Evolutionary conservation across 30 jellyfish, hydroid and myxozoan species (phyloP), one percentile per base, ranked within the genome.

Genomic region (Cassiopea xamachana): DNA sequence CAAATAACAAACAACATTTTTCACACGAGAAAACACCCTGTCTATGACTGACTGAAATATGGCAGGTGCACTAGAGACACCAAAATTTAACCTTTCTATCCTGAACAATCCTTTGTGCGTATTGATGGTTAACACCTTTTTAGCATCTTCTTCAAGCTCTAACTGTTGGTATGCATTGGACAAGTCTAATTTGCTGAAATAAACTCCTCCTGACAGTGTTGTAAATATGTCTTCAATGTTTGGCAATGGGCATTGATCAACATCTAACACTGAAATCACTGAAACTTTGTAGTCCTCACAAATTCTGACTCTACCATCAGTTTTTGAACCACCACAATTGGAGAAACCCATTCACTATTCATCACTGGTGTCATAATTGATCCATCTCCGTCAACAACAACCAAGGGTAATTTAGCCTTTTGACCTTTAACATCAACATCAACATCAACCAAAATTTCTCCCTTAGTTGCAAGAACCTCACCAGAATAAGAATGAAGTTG

Each of bases 101-200:
- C 74, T 51, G 60, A 84, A 80, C 93, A 92, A 39, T 10, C 93
- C 97, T 67, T 83, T 75, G 79, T 86, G 98, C 43, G 97, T 92
- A 59, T 80, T 92, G 73, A 92, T 62, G 46, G 98, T 80, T 44
- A 86, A 64, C 69, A 43, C 19, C 8, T 80, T 45, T 51, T 82
- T 44, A 5, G 86, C 77, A 49, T 58, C 83, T 60, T 79, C 90
- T 59, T 79, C 97, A 50, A 92, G 88, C 49, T 60, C 77, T n/a
- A 86, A 18, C 80, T 92, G 94, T 17, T 86, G 73, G 67, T 92
- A 92, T 39, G 98, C 98, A 72, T 78, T 76, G 47, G 94, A 47
- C 84, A 92, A 79, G 83, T 87, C 98, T 44, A 85, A 48, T 47
- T 85, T 92, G 78, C 70, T 18, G 85, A 86, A 92, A 39, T 49